phyloP scores from a whole-genome alignment of 2,888 invertebrate genomes.

The Venusia cambrica region DNA sequence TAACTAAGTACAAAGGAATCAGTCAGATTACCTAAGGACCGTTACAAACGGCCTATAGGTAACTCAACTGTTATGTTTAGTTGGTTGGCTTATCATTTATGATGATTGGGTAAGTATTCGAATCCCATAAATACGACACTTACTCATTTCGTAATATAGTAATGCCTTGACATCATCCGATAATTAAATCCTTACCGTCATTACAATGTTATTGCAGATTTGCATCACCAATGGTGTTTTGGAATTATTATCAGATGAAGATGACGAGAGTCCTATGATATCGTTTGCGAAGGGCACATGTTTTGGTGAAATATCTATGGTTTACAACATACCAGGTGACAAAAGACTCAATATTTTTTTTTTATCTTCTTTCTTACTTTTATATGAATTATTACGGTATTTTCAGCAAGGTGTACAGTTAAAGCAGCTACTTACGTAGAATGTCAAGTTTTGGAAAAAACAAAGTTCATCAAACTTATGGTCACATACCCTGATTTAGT shows the following conservation, averaged over 20 bases:
- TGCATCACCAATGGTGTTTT: conserved; percentile 73
- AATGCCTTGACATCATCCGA: too few relatives aligned
- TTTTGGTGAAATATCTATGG: conserved; percentile 75
- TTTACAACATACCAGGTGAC: conserved; percentile 71
- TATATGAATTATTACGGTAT: not conserved
- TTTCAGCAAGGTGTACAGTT: conserved; percentile 71
- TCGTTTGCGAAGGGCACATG: conserved; percentile 75
- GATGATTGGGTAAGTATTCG: too few relatives aligned
- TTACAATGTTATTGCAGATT: conserved; percentile 50
- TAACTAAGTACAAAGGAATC: too few relatives aligned
- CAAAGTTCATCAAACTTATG: conserved; percentile 71
- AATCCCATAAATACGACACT: too few relatives aligned
- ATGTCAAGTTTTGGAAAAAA: conserved; percentile 74
- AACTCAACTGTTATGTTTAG: too few relatives aligned
- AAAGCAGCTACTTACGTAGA: conserved; percentile 78
- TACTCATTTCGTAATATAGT: too few relatives aligned
- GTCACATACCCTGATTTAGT: conserved; percentile 69
- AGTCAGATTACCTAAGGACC: too few relatives aligned
- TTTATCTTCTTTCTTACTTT: too few relatives aligned
- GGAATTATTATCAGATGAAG: conserved; percentile 76
- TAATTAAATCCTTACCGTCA: too few relatives aligned
- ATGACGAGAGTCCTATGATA: conserved; percentile 77
- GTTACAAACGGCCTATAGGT: too few relatives aligned
- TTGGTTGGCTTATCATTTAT: conserved; percentile 18
- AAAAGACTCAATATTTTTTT: not conserved